Evolutionary conservation across 2,797 vertebrate genomes (phyloP).

Genomic region (Rousettus madagascariensis): DNA sequence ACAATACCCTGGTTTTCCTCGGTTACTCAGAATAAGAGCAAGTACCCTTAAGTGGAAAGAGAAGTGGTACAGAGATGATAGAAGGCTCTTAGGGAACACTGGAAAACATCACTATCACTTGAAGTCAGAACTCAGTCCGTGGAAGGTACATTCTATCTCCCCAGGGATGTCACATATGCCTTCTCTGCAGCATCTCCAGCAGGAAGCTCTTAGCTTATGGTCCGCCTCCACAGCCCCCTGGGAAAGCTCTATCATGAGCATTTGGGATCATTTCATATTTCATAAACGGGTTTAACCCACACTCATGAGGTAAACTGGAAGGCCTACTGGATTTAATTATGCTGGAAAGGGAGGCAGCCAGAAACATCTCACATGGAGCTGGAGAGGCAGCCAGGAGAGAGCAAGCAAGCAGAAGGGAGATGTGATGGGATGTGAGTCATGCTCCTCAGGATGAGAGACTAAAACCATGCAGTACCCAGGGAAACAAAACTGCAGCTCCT

Average conservation of each 20-base stretch:
- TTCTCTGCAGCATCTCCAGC: constrained; percentile 22
- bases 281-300: constrained; percentile 73
- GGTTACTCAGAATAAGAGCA: constrained; percentile 20
- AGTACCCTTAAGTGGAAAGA: not conserved
- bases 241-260: constrained; percentile 69
- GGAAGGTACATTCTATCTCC: not conserved
- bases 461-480: not conserved
- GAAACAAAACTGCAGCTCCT: not conserved
- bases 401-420: constrained; percentile 7
- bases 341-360: constrained; percentile 59
- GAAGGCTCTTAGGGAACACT: not conserved
- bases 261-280: constrained; percentile 74
- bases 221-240: constrained; percentile 10
- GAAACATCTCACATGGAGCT: constrained; percentile 52
- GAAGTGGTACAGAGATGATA: not conserved
- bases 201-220: constrained; percentile 52
- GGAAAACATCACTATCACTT: not conserved
- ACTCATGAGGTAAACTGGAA: constrained; percentile 71
- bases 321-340: constrained; percentile 73
- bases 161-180: not conserved
- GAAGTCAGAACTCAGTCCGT: not conserved
- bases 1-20: not conserved
- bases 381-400: constrained; percentile 33
- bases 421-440: constrained; percentile 53
- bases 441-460: constrained; percentile 25